Conservation (phyloP, 2,888 invertebrate genomes). For the Nomada goodeniana region DNA sequence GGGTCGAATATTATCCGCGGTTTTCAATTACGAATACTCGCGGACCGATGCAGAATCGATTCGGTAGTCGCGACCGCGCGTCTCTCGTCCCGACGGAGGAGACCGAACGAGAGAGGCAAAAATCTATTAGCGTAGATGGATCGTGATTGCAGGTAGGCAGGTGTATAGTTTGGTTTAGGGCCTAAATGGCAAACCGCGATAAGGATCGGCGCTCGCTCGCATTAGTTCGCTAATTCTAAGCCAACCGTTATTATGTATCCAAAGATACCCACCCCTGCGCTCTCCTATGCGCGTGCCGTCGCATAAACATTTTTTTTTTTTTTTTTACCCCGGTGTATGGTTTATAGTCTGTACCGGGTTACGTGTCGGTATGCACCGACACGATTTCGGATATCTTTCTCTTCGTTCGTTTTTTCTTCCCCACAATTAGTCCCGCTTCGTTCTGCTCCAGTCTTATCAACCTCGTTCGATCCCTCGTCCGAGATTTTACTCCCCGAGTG, state of each 20-base stretch:
- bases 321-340: not conserved
- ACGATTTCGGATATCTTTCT: not conserved
- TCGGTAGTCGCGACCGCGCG: constrained; percentile 28
- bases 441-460: not conserved
- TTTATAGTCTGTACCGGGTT: constrained; percentile 15
- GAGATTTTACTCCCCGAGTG: not conserved
- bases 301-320: constrained; percentile 23
- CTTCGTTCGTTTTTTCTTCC: not conserved
- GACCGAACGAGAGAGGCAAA: constrained; percentile 34
- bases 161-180: constrained; percentile 72
- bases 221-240: constrained; percentile 77
- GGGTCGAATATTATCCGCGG: not conserved
- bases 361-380: constrained; percentile 26
- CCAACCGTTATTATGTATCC: constrained; percentile 68
- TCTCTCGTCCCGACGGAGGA: not conserved
- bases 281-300: constrained; percentile 21
- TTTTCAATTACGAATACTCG: constrained; percentile 10
- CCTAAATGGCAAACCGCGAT: constrained; percentile 75
- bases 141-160: constrained; percentile 74
- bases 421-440: not conserved
- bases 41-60: constrained; percentile 8
- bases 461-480: not conserved
- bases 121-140: constrained; percentile 67
- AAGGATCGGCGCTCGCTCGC: constrained; percentile 70
- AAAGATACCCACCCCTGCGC: constrained; percentile 44